Conservation (phyloP, 2,113 vertebrate genomes). For the Thomomys bottae region DNA sequence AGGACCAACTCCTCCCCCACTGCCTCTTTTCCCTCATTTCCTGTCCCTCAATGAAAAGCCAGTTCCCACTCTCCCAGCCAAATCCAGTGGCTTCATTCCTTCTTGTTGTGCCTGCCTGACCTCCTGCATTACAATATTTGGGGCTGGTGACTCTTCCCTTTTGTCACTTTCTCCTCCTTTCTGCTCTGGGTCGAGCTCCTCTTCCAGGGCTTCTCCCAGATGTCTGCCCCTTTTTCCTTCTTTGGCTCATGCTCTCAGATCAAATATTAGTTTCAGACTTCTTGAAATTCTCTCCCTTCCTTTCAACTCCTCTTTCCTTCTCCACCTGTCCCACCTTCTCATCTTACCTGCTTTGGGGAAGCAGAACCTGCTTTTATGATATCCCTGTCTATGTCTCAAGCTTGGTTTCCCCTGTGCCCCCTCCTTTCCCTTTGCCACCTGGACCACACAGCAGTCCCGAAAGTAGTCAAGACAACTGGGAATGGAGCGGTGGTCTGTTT, state of each 20-base stretch:
- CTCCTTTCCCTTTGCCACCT: not conserved
- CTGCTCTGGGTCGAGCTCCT: not conserved
- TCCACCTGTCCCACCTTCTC: too few relatives aligned
- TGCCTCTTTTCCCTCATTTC: not conserved
- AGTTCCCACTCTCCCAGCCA: not conserved
- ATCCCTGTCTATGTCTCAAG: not conserved
- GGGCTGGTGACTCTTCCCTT: not conserved
- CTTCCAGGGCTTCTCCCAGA: not conserved
- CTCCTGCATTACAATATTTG: not conserved
- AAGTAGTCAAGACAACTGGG: not conserved
- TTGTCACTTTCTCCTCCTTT: not conserved
- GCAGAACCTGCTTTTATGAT: not conserved
- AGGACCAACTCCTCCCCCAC: not conserved
- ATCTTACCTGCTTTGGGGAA: not conserved
- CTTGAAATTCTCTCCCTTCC: not conserved
- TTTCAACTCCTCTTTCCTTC: not conserved
- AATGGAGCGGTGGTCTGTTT: not conserved
- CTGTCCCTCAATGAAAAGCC: not conserved
- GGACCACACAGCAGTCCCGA: not conserved
- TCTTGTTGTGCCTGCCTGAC: not conserved
- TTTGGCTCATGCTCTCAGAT: not conserved
- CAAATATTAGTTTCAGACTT: not conserved
- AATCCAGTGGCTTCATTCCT: not conserved
- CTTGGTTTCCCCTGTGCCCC: not conserved
- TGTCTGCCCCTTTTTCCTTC: not conserved